Evolutionary conservation across 2,113 vertebrate species (phyloP), one percentile per base, ranked within the genome.

Genomic region (Sigmodon hispidus): DNA sequence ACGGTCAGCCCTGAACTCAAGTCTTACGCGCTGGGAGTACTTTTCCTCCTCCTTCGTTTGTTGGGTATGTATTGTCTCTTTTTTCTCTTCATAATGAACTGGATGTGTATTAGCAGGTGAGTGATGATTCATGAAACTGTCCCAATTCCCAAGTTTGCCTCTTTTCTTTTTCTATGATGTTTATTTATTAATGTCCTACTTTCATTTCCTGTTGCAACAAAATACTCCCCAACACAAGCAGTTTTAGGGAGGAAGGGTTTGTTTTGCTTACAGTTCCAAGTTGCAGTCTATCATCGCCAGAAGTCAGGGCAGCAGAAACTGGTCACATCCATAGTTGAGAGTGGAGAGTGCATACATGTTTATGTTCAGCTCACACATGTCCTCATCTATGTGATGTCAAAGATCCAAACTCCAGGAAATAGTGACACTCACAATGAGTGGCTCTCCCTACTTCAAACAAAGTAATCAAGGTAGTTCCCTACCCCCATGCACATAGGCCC

Each of bases 1-100:
- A 99, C 99, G 0, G 99, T 99, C 98, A 99, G 98, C 98, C 99
- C 99, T 0, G 99, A 99, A 95, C 99, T 99, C 96, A 99, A 99
- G 97, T 99, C 99, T 0, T 99, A 99, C 0, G 99, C 99, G 52
- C 98, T 99, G 79, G 99, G 99, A 95, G 99, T 99, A 80, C 98
- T 99, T 87, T 99, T 99, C 93, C 99, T 99, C 63, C 98, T 99
- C 95, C 99, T 99, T 0, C 99, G 99, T 97, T 98, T 99, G 79
- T 97, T 99, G 8, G 99, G 99, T 99, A 98, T 94, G 99, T 98
- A 93, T 92, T 61, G 52, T 89, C 31, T 48, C 70, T 48, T 79
- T 4, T 11, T 17, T 86, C n/a, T 48, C 85, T 85, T 93, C 59
- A 0, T 31, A 11, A 63, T 40, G 45, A 72, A 59, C 6, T 45